Base-by-base conservation (phyloP, 2,888 invertebrate species). In the Spisula solida region DNA sequence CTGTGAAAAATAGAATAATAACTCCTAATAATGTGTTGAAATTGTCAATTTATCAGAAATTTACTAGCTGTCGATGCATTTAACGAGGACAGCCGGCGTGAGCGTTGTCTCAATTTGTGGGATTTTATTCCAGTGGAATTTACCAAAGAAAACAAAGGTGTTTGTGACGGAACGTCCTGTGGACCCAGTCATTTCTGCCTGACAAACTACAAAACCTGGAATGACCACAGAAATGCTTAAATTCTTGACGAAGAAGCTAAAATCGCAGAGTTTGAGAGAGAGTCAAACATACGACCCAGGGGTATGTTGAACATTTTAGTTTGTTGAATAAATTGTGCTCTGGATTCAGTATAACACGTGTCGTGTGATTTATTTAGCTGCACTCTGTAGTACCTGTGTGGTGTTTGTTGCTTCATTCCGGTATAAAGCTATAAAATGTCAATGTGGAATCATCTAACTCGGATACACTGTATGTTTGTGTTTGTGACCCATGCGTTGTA, bases 201-300 rank as follows among this genome's bases (percentile, higher is more conserved):
- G 80, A 48, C 16, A 14, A 25, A 41, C n/a, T 34, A 47, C 48
- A 48, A 70, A 10, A 41, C 34, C 31, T 81, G 75, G 75, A n/a
- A 90, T 90, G 90, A 90, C 88, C 41, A 82, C 90, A 75, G 91
- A 95, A 89, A 98, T 98, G 98, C 98, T 98, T 97, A 98, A 98
- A 97, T 98, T 98, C 97, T 97, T 98, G 96, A 98, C 98, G 96
- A 98, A 98, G 97, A 98, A 98, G 97, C 97, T 98, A 97, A 98
- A 98, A 97, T 98, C 98, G 97, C 98, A 98, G 97, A 98, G 98
- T 97, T 97, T 98, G 97, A 98, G 98, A 97, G 98, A 98, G 97
- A 98, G 98, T 97, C 96, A 96, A 56, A 82, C 25, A n/a, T 75
- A 60, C 20, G 82, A 87, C 88, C 95, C 95, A 83, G 97, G 82